These are phyloP conservation scores for Aplysina aerophoba DNA, from an alignment of 37 sponge, comb jelly and placozoan genomes.

Conservation along the genomic window DNA sequence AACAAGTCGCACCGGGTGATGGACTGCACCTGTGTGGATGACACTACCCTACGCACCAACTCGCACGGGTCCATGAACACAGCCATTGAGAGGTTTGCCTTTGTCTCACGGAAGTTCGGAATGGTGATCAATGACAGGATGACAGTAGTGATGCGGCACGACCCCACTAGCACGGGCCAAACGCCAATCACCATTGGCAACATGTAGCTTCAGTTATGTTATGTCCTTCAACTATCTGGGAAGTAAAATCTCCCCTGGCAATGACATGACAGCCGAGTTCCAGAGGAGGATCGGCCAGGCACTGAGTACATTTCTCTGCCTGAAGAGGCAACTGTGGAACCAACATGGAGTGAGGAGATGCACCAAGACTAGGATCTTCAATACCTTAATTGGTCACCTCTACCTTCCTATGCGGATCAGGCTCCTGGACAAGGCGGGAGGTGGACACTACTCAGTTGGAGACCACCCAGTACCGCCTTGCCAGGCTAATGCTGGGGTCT, in stretches of 20 bases:
- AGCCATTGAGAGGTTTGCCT: not conserved
- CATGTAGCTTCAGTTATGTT: not conserved
- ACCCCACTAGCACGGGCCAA: not conserved
- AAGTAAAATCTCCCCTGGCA: not conserved
- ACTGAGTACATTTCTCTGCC: not conserved
- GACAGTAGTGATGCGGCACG: not conserved
- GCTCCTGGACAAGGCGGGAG: slow-evolving; percentile 5
- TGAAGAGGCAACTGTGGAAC: slow-evolving; percentile 4
- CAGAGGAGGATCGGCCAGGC: slow-evolving; percentile 1
- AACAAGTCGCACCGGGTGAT: not conserved
- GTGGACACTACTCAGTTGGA: slow-evolving; percentile 8
- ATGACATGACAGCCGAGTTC: slow-evolving; percentile 4
- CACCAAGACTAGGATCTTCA: slow-evolving; percentile 7
- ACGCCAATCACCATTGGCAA: not conserved
- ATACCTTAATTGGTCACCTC: slow-evolving; percentile 1
- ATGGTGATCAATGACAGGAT: not conserved
- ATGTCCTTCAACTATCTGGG: not conserved
- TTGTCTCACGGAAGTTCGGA: not conserved
- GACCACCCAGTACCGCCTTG: not conserved
- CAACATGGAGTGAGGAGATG: slow-evolving; percentile 4
- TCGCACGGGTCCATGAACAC: too few species aligned
- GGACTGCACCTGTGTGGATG: too few species aligned
- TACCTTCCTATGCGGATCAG: not conserved
- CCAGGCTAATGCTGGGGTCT: too few species aligned
- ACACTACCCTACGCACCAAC: too few species aligned